A percentile compares a stretch with the other conserved stretches of the same genome.
Conservation (phyloP, 2,888 invertebrate genomes). For the Drosophila quasianomalipes region DNA sequence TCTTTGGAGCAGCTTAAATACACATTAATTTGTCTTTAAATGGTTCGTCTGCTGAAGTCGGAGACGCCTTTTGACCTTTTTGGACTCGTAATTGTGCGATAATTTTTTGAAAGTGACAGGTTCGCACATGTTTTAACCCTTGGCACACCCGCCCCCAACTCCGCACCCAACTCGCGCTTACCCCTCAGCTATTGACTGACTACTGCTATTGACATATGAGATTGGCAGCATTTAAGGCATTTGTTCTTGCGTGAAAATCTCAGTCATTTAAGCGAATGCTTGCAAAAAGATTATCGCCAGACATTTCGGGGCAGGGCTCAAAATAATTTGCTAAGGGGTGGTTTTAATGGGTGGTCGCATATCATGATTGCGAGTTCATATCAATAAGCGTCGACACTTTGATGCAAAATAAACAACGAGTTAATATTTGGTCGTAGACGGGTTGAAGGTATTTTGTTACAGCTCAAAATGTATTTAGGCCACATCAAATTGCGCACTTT, state of each 20-base stretch:
- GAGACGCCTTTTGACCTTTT: constrained; percentile 35
- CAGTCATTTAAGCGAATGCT: constrained; percentile 48
- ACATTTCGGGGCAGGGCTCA: constrained; percentile 18
- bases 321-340: constrained; percentile 15
- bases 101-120: constrained; percentile 64
- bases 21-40: constrained; percentile 80
- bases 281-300: constrained; percentile 79
- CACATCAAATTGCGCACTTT: not conserved
- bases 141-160: not conserved
- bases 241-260: constrained; percentile 78
- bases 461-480: no score
- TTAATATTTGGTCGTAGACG: not conserved
- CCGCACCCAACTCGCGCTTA: constrained; percentile 6
- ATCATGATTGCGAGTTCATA: constrained; percentile 16
- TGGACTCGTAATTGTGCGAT: constrained; percentile 54
- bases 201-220: constrained; percentile 83
- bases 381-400: constrained; percentile 37
- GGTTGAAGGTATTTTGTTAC: not conserved
- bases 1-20: constrained; percentile 78
- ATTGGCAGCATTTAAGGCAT: constrained; percentile 65
- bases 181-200: not conserved
- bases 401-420: constrained; percentile 15
- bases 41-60: constrained; percentile 18
- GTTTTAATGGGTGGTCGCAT: constrained; percentile 11
- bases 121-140: constrained; percentile 52